Base-by-base conservation (phyloP, 1,140 invertebrate species). In the Gonatopus flavifemur region DNA sequence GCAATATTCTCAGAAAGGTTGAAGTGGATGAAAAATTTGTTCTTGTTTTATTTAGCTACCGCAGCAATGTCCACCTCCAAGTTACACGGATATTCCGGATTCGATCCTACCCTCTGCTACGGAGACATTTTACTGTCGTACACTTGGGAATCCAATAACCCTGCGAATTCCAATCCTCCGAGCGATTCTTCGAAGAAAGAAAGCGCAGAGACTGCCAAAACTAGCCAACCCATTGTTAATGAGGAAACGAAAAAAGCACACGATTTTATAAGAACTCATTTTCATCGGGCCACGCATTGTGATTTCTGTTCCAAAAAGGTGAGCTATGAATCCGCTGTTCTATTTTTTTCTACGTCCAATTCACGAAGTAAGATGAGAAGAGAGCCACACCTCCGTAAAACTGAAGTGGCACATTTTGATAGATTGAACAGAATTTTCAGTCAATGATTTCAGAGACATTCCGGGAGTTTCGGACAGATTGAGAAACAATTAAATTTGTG, bases 271-370 rank as follows among this genome's bases (percentile, higher is more conserved):
- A 80, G 88, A 22, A 92, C 89, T 4, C 91, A 94, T 72, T 94
- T 95, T 66, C 84, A 91, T 59, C 81, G 89, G 55, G 88, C 88
- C 5, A 93, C 91, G 1, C 89, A 91, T 62, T 95, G 92, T 68
- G 88, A 93, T 71, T 95, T 93, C 73, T 95, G 93, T 77, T 86
- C 89, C 50, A 94, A 94, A 70, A 96, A 95, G 85, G 90, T 92
- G 66, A 16, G 18, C n/a, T n/a, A n/a, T n/a, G n/a, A n/a, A n/a
- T n/a, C n/a, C n/a, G n/a, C n/a, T n/a, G n/a, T n/a, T n/a, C n/a
- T n/a, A n/a, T n/a, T n/a, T n/a, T n/a, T n/a, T n/a, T n/a, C n/a
- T n/a, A n/a, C n/a, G n/a, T n/a, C n/a, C n/a, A n/a, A n/a, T n/a
- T n/a, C n/a, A n/a, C n/a, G n/a, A n/a, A n/a, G n/a, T n/a, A n/a